Evolutionary conservation across 1,140 invertebrate species (phyloP).

Genomic region (Elymnias hypermnestra): DNA sequence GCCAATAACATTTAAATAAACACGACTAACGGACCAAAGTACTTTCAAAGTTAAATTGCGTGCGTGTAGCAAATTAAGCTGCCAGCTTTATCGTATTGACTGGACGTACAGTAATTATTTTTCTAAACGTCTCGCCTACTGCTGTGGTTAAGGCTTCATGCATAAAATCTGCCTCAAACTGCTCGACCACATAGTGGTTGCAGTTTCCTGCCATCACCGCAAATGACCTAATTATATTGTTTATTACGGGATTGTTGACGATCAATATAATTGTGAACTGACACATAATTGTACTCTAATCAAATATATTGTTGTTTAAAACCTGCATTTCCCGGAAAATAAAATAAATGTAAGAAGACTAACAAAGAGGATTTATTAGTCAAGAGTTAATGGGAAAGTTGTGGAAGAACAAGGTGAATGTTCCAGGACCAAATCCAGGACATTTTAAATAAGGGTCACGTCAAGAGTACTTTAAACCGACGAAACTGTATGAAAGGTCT

Average conservation of each 20-base stretch:
- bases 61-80: conserved; percentile 2
- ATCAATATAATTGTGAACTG: conserved; percentile 9
- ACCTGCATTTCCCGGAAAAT: too few species aligned
- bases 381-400: too few species aligned
- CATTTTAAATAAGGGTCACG: too few species aligned
- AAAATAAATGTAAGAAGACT: too few species aligned
- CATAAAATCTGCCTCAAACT: conserved; percentile 36
- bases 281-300: conserved; percentile 11
- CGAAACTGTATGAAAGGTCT: too few species aligned
- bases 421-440: too few species aligned
- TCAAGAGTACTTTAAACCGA: too few species aligned
- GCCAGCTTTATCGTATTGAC: conserved; percentile 12
- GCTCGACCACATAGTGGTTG: conserved; percentile 42
- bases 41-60: conserved; percentile 8
- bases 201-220: conserved; percentile 52
- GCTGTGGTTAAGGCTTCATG: conserved; percentile 16
- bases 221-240: conserved; percentile 58
- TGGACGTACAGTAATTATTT: conserved; percentile 16
- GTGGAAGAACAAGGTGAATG: too few species aligned
- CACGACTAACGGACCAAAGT: too few species aligned
- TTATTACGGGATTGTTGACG: conserved; percentile 24
- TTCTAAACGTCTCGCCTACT: conserved; percentile 15
- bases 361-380: too few species aligned
- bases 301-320: too few species aligned
- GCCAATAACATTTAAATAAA: too few species aligned